Conservation (phyloP, 2,888 invertebrate genomes). For the Polydrusus cervinus region DNA sequence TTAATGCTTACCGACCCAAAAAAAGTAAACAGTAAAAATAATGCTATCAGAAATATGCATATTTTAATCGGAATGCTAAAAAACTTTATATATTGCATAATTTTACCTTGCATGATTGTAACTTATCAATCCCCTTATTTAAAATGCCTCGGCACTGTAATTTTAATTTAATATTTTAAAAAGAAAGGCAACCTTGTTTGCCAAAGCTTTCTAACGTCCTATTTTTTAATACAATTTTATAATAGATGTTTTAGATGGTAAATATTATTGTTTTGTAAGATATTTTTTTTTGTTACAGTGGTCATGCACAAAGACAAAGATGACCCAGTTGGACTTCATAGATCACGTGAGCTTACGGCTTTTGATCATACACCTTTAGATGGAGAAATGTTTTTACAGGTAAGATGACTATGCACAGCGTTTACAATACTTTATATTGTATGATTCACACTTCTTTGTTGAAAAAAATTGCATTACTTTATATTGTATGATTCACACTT, state of each 20-base stretch:
- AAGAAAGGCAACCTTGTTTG: neutral
- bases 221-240: too few relatives aligned
- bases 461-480: too few relatives aligned
- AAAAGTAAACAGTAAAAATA: neutral
- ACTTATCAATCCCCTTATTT: neutral
- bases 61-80: neutral
- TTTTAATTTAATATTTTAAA: neutral
- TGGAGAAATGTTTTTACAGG: conserved; percentile 97
- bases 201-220: too few relatives aligned
- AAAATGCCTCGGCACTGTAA: neutral
- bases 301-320: conserved; percentile 97
- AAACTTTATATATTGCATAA: neutral
- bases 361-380: conserved; percentile 94
- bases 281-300: conserved; percentile 79
- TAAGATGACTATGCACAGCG: conserved; percentile 69
- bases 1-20: too few relatives aligned
- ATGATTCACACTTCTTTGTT: neutral
- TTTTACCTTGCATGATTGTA: neutral
- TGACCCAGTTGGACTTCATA: conserved; percentile 80
- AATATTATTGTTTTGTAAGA: too few relatives aligned
- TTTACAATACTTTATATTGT: neutral
- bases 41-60: neutral
- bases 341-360: conserved; percentile 85
- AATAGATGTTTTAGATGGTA: too few relatives aligned
- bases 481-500: too few relatives aligned